These are phyloP conservation scores for Brachymystax lenok DNA, from an alignment of 2,797 vertebrate genomes.

Conservation along the genomic window DNA sequence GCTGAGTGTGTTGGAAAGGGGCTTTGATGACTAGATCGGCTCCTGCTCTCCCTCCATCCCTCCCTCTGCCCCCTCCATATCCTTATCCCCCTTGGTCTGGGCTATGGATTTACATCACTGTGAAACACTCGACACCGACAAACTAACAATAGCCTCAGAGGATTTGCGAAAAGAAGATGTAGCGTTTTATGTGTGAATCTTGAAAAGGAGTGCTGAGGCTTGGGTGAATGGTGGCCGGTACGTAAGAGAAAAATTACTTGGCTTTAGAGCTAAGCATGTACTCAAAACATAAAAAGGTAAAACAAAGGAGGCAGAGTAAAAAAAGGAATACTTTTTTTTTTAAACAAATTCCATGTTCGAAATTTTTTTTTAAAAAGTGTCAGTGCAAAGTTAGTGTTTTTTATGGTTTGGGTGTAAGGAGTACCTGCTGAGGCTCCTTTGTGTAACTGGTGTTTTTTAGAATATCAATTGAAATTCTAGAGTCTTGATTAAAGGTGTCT, in stretches of 20 bases:
- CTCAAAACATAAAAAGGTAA: not conserved
- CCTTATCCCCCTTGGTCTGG: slow-evolving; percentile 76
- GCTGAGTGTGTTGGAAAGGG: slow-evolving; percentile 73
- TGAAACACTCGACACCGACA: slow-evolving; percentile 55
- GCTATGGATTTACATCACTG: slow-evolving; percentile 73
- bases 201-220: no score
- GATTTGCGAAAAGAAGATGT: slow-evolving; percentile 41
- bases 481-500: no score
- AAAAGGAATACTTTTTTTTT: no score
- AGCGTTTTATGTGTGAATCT: not conserved
- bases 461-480: no score
- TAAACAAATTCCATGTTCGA: not conserved
- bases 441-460: no score
- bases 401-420: no score
- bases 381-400: not conserved
- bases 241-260: not conserved
- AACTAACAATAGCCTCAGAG: slow-evolving; percentile 44
- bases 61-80: slow-evolving; percentile 58
- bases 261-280: not conserved
- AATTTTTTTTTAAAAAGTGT: not conserved
- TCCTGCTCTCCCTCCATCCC: slow-evolving; percentile 56
- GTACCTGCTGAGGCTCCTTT: no score
- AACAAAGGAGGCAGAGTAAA: not conserved
- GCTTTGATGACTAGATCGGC: slow-evolving; percentile 75
- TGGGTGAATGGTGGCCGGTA: not conserved